Evolutionary conservation across 2,888 invertebrate genomes (phyloP), one percentile per base, ranked within the genome.

Genomic region (Mantis religiosa): DNA sequence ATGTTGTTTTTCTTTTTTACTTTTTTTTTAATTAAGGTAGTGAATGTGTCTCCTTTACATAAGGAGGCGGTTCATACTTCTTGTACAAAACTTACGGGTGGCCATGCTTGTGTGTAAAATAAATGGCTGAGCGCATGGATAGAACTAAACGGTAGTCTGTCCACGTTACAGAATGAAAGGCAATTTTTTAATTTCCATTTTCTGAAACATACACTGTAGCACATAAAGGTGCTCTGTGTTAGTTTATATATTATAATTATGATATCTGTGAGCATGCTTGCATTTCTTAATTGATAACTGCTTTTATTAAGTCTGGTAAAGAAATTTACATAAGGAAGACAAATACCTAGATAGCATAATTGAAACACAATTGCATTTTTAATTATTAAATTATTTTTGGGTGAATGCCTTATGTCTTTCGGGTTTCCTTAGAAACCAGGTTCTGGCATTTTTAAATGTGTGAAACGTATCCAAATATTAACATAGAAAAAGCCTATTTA

Each of bases 11-110:
- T 41, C 12, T 12, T 12, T 41, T 12, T 12, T 6, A 1, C 1
- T 12, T 41, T 41, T 34, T 41, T 85, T 34, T 27, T n/a, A 25
- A 41, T 41, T 85, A 34, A 85, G 47, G 47, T 34, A 85, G 34
- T 41, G 85, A 41, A 85, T 85, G 47, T 12, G n/a, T 85, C 41
- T 85, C 27, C 41, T 85, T n/a, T n/a, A 20, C 85, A 85, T 85
- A n/a, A 47, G n/a, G 54, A 71, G 34, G 8, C 27, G 7, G 20
- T 84, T 30, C 20, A 84, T n/a, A 30, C 85, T 25, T 71, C 81
- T 88, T 88, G 85, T 88, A 88, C 88, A 88, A 88, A 88, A 88
- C 81, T 88, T 88, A 88, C 88, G 88, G 88, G 88, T 88, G 84
- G 82, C 82, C 82, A 71, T 71, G 54, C 54, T 71, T 15, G 54